Evolutionary conservation across 1,140 invertebrate genomes (phyloP).

Genomic region (Rhopalosiphum padi): DNA sequence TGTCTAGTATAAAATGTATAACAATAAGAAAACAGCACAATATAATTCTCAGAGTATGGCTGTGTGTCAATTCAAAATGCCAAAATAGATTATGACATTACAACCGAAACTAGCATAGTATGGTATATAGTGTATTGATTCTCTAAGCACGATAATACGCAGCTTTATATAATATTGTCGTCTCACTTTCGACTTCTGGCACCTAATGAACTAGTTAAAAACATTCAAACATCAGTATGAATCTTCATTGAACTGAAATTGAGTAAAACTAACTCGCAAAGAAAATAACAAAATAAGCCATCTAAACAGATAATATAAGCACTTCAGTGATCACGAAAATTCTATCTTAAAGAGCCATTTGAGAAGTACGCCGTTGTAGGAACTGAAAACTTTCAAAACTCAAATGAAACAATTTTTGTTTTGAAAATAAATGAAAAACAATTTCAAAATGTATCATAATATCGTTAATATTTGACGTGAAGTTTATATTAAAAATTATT

Average conservation of each 20-base stretch:
- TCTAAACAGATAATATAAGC: slow-evolving; percentile 4
- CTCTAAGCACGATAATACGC: neutral
- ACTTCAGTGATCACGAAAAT: neutral
- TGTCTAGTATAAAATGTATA: no score
- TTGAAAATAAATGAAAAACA: neutral
- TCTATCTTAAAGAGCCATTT: neutral
- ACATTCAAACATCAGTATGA: neutral
- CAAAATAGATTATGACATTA: neutral
- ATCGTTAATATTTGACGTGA: neutral
- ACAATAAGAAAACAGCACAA: no score
- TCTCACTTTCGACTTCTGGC: neutral
- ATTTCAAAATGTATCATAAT: neutral
- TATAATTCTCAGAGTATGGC: no score
- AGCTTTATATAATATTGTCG: neutral
- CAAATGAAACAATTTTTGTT: neutral
- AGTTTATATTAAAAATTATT: neutral
- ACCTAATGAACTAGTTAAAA: neutral
- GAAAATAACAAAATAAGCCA: neutral
- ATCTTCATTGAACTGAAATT: neutral
- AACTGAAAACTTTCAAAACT: neutral
- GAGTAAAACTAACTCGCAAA: neutral
- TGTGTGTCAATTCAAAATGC: no score
- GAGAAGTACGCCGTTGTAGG: neutral
- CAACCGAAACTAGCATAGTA: neutral
- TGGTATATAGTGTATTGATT: neutral